Conservation (phyloP, 2,888 invertebrate species). For the Apamea sordens region DNA sequence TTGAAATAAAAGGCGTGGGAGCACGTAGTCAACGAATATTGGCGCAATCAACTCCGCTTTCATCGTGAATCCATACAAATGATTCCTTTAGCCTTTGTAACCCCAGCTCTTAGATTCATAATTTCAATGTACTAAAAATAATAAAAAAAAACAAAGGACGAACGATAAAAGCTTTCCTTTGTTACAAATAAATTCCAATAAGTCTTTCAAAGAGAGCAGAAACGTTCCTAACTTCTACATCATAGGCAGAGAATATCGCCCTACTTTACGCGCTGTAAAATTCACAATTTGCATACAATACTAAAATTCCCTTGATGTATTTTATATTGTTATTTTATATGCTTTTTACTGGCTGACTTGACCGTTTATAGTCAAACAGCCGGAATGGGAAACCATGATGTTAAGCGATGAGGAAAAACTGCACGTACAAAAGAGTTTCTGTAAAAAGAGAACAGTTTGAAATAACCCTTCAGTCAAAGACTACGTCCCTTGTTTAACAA, state of each 20-base stretch:
- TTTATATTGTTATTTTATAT: slow-evolving; percentile 80
- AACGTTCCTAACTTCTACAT: slow-evolving; percentile 1
- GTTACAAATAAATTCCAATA: slow-evolving; percentile 49
- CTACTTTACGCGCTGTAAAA: slow-evolving; percentile 69
- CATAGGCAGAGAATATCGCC: slow-evolving; percentile 45
- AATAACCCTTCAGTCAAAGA: slow-evolving; percentile 59
- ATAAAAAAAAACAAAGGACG: slow-evolving; percentile 45
- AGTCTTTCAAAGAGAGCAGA: slow-evolving; percentile 13
- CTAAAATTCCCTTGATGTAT: slow-evolving; percentile 71
- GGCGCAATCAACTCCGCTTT: slow-evolving; percentile 7
- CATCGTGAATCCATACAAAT: slow-evolving; percentile 36
- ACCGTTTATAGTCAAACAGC: slow-evolving; percentile 77
- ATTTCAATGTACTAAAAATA: slow-evolving; percentile 31
- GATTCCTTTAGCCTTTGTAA: slow-evolving; percentile 21
- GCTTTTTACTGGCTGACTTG: slow-evolving; percentile 76
- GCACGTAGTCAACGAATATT: neutral
- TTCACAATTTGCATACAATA: slow-evolving; percentile 79
- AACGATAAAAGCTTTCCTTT: slow-evolving; percentile 39
- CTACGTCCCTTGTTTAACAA: slow-evolving; percentile 60
- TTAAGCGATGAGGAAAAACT: slow-evolving; percentile 76
- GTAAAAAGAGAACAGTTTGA: slow-evolving; percentile 67
- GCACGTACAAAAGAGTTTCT: slow-evolving; percentile 66
- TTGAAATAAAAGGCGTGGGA: neutral
- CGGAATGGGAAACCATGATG: slow-evolving; percentile 78
- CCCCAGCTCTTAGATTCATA: slow-evolving; percentile 19